Percentiles rank a stretch among this genome's conserved stretches.
Evolutionary conservation across 2,113 vertebrate genomes (phyloP).

Genomic region (Euleptes europaea): DNA sequence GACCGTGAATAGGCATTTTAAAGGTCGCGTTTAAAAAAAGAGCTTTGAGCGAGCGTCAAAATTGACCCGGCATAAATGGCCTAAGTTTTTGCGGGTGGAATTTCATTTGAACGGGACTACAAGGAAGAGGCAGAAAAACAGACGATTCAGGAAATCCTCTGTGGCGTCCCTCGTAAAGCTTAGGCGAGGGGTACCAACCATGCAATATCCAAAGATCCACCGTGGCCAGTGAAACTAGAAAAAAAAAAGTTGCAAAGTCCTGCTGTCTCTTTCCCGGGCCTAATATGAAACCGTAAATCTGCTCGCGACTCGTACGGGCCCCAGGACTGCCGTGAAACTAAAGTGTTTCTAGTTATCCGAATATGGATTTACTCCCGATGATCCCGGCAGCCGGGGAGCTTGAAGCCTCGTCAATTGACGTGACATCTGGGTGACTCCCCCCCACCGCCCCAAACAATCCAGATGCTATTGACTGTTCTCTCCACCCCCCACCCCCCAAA

Average conservation of each 20-base stretch:
- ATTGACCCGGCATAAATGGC: no score
- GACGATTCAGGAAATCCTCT: not conserved
- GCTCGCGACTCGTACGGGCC: not conserved
- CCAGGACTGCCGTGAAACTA: not conserved
- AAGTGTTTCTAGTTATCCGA: not conserved
- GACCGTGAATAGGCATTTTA: no score
- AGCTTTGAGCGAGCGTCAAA: no score
- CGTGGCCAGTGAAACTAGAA: not conserved
- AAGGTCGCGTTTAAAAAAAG: no score
- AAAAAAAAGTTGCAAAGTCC: not conserved
- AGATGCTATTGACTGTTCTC: not conserved
- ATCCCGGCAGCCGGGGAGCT: not conserved
- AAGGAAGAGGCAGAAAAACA: not conserved
- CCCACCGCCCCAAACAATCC: not conserved
- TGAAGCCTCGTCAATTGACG: not conserved
- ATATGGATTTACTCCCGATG: slow-evolving; percentile 10
- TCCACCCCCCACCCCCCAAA: no score
- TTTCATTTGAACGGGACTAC: not conserved
- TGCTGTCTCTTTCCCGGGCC: not conserved
- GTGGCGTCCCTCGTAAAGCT: not conserved
- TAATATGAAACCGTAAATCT: not conserved
- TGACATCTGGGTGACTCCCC: not conserved
- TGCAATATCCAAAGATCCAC: fast-evolving
- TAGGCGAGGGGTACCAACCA: not conserved
- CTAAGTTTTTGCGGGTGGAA: no score